Percentiles rank a stretch among this genome's conserved stretches.
phyloP scores from a whole-genome alignment of 2,888 invertebrate species.

The Drosophila algonquin region DNA sequence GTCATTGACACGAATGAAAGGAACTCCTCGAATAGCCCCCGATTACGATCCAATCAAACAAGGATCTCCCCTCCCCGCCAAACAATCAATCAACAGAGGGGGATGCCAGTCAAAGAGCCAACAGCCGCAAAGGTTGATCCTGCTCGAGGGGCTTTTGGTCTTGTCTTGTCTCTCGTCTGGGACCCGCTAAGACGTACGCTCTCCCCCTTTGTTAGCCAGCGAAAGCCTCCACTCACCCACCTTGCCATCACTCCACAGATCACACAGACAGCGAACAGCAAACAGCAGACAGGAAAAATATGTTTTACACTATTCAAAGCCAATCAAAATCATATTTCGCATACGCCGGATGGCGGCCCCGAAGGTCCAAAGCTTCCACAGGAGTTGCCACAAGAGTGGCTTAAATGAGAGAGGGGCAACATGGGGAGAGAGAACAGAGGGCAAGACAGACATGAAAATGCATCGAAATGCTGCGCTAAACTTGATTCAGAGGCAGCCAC shows the following conservation, averaged over 20 bases:
- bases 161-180: background rate
- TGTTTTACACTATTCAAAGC: conserved; percentile 61
- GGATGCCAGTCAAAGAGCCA: background rate
- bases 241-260: background rate
- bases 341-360: conserved; percentile 58
- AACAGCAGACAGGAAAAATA: conserved; percentile 25
- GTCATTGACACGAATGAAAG: no score
- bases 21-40: background rate
- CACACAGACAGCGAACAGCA: conserved; percentile 1
- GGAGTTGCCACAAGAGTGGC: background rate
- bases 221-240: no score
- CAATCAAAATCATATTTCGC: conserved; percentile 76
- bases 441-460: conserved; percentile 60
- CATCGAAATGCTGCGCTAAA: conserved; percentile 75
- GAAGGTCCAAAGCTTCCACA: conserved; percentile 6
- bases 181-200: no score
- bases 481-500: conserved; percentile 55
- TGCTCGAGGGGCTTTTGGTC: background rate
- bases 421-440: background rate
- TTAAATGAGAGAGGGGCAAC: background rate
- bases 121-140: background rate
- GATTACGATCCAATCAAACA: background rate
- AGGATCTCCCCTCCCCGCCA: background rate
- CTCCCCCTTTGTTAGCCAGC: no score
- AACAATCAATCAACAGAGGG: background rate